These are phyloP conservation scores for Plecturocebus donacophilus DNA, from an alignment of 2,113 vertebrate genomes.

Conservation along the genomic window DNA sequence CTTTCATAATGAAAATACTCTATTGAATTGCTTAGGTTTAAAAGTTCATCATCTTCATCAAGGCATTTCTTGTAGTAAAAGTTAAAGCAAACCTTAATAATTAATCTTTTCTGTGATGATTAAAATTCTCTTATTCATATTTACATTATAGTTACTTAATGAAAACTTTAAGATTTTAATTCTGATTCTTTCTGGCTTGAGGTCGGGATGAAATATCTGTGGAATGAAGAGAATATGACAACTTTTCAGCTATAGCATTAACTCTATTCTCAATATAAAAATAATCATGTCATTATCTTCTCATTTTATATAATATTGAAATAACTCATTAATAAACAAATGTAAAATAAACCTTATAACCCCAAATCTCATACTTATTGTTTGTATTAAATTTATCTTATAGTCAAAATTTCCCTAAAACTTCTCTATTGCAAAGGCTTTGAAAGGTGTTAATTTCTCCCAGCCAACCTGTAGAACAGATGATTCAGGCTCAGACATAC, in stretches of 20 bases:
- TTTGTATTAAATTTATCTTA: not conserved
- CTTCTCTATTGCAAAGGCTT: not conserved
- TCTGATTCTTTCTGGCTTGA: not conserved
- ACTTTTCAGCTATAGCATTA: not conserved
- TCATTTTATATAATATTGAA: not conserved
- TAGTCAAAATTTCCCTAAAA: not conserved
- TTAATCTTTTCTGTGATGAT: not conserved
- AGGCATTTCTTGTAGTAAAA: not conserved
- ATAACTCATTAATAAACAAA: not conserved
- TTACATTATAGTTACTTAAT: not conserved
- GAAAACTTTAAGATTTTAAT: not conserved
- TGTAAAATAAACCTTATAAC: not conserved
- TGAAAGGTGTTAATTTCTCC: not conserved
- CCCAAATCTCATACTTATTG: not conserved
- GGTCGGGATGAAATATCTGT: not conserved
- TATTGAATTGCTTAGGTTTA: not conserved
- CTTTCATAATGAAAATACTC: not conserved
- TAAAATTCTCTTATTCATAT: not conserved
- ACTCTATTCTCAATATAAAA: not conserved
- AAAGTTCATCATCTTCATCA: not conserved
- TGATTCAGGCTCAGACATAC: not conserved
- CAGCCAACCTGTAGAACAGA: accelerated
- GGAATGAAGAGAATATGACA: not conserved
- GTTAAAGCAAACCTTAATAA: slow-evolving; percentile 25
- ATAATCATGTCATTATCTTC: not conserved